A percentile compares a stretch with the other conserved stretches of the same genome.
Conservation (phyloP, 2,797 vertebrate species). For the Phrynocephalus vlangalii region DNA sequence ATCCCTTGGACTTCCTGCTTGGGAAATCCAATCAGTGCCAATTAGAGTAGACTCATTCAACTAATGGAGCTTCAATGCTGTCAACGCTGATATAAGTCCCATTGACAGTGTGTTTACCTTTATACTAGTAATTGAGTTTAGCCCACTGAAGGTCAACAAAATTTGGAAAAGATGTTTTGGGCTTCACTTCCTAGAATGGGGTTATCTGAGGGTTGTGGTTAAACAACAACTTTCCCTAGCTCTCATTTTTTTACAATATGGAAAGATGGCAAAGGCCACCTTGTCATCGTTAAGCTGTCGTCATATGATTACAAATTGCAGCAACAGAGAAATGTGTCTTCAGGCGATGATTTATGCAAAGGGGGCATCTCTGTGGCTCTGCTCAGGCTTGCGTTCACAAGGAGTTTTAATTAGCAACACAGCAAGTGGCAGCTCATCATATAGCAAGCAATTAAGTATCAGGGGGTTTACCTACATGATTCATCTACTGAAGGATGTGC, state of each 20-base stretch:
- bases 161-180: no score
- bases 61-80: no score
- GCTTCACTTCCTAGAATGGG: no score
- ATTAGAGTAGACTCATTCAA: no score
- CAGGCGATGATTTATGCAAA: not conserved
- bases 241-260: not conserved
- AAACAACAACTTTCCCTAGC: no score
- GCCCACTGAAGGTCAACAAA: no score
- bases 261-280: not conserved
- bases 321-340: not conserved
- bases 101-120: no score
- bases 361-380: not conserved
- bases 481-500: conserved; percentile 26
- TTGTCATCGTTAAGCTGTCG: not conserved
- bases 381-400: not conserved
- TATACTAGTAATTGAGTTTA: no score
- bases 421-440: conserved; percentile 34
- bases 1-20: not conserved
- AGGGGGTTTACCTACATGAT: not conserved
- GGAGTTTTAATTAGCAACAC: conserved; percentile 31
- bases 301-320: not conserved
- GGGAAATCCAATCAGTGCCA: no score
- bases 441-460: conserved; percentile 40
- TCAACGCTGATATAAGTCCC: no score
- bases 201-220: no score